These are phyloP conservation scores for Harpalus rufipes DNA, from an alignment of 2,888 invertebrate genomes.

Conservation along the genomic window DNA sequence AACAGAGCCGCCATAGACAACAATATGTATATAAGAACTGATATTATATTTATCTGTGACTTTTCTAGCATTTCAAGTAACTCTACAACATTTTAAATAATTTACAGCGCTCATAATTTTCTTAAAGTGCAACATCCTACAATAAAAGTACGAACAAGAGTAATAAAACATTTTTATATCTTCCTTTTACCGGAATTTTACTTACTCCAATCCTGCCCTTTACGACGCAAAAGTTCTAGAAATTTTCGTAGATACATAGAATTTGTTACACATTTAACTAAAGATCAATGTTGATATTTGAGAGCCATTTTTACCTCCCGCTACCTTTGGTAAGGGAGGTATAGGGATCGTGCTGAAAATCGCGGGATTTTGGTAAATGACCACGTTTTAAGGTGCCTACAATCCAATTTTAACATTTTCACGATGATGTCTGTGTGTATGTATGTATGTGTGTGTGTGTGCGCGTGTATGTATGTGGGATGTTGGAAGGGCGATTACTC, in stretches of 20 bases:
- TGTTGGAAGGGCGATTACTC: no score
- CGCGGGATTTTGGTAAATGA: no score
- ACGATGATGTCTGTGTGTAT: no score
- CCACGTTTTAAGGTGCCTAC: no score
- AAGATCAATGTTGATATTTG: no score
- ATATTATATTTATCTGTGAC: background rate
- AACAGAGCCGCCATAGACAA: no score
- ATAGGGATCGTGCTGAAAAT: no score
- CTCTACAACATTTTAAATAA: background rate
- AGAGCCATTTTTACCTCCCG: no score
- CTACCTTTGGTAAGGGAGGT: no score
- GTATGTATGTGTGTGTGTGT: no score
- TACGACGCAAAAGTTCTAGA: background rate
- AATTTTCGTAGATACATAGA: background rate
- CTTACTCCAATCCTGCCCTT: background rate
- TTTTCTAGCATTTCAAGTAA: background rate
- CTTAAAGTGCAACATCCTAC: background rate
- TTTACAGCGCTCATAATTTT: background rate
- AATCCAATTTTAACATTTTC: no score
- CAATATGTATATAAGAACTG: background rate
- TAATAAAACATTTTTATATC: conserved; percentile 4
- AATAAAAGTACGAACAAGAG: background rate
- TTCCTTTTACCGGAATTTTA: background rate
- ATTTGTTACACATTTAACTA: background rate
- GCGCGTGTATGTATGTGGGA: no score